Evolutionary conservation across 2,113 vertebrate genomes (phyloP).

Genomic region (Petroica traversi): DNA sequence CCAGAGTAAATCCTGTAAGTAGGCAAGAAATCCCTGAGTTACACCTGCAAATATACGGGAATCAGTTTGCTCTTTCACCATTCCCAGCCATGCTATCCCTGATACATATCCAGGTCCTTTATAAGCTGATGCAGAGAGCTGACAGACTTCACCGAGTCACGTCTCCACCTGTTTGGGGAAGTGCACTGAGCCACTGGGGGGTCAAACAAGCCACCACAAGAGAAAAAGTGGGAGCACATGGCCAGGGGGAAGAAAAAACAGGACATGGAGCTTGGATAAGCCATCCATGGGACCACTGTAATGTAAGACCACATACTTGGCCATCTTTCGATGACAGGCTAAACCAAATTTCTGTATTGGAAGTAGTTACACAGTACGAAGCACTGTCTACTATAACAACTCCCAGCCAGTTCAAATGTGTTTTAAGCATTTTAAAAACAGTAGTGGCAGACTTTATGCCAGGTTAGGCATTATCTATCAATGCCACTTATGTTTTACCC

Average conservation of each 20-base stretch:
- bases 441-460: background rate
- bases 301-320: background rate
- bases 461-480: background rate
- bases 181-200: background rate
- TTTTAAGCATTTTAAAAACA: background rate
- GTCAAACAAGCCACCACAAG: background rate
- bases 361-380: background rate
- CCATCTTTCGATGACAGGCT: background rate
- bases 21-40: background rate
- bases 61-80: background rate
- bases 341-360: background rate
- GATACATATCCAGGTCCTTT: fast-evolving
- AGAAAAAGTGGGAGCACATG: background rate
- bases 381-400: background rate
- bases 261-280: background rate
- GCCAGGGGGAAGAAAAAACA: background rate
- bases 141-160: background rate
- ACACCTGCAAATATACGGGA: background rate
- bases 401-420: background rate
- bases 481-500: background rate
- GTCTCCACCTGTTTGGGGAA: background rate
- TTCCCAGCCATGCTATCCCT: background rate
- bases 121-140: background rate
- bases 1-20: background rate
- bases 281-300: background rate